These are phyloP conservation scores for Ectemnius continuus DNA, from an alignment of 2,888 invertebrate species.

Conservation along the genomic window DNA sequence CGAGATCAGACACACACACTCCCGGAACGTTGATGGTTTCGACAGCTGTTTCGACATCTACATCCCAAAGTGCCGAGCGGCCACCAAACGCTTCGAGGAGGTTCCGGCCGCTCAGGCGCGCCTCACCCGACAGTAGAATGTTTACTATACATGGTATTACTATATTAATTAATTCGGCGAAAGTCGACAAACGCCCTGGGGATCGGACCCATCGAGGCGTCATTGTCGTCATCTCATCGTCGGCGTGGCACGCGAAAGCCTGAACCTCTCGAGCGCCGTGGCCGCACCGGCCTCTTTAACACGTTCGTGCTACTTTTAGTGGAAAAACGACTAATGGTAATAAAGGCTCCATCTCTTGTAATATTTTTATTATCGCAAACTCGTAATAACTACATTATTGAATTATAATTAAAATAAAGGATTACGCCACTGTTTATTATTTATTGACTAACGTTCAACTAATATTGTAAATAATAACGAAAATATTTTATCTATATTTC, in stretches of 20 bases:
- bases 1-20: slow-evolving; percentile 29
- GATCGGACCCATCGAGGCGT: not conserved
- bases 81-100: too few species aligned
- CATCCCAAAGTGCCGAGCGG: slow-evolving; percentile 19
- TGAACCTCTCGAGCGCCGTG: not conserved
- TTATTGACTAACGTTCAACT: slow-evolving; percentile 77
- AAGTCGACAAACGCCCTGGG: slow-evolving; percentile 4
- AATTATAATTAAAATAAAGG: slow-evolving; percentile 69
- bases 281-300: slow-evolving; percentile 22
- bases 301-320: slow-evolving; percentile 63
- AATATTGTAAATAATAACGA: slow-evolving; percentile 78
- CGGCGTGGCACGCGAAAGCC: slow-evolving; percentile 3
- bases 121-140: not conserved
- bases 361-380: slow-evolving; percentile 77
- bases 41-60: slow-evolving; percentile 65
- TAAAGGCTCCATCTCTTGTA: slow-evolving; percentile 76
- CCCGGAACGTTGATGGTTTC: slow-evolving; percentile 63
- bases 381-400: slow-evolving; percentile 68
- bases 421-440: slow-evolving; percentile 77
- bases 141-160: not conserved
- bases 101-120: slow-evolving; percentile 39
- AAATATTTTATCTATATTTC: slow-evolving; percentile 78
- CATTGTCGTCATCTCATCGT: not conserved
- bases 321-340: slow-evolving; percentile 63
- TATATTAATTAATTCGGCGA: too few species aligned